These are phyloP conservation scores for Sceloporus undulatus DNA, from an alignment of 2,113 vertebrate genomes.

Conservation along the genomic window DNA sequence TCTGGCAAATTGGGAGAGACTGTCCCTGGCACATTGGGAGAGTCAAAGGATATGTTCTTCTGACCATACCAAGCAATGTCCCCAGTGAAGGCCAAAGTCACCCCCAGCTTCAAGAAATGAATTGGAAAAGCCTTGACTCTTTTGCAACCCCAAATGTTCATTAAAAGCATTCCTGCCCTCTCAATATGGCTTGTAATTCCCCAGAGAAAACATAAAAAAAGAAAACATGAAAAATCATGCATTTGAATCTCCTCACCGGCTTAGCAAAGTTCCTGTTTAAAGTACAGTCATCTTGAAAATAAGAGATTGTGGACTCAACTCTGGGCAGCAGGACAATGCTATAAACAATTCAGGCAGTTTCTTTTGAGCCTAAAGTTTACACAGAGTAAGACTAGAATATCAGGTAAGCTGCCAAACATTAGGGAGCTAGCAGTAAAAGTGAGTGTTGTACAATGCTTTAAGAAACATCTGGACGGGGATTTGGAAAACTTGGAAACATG, in stretches of 20 bases:
- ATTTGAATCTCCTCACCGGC: constrained; percentile 27
- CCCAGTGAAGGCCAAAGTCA: too few relatives aligned
- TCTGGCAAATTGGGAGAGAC: too few relatives aligned
- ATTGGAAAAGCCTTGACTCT: not conserved
- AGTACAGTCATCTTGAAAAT: constrained; percentile 63
- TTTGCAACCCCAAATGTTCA: constrained; percentile 24
- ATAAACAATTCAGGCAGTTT: constrained; percentile 67
- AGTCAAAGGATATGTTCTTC: too few relatives aligned
- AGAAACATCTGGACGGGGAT: constrained; percentile 62
- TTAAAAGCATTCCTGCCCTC: constrained; percentile 23
- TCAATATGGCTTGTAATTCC: constrained; percentile 22
- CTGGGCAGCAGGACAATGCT: constrained; percentile 65
- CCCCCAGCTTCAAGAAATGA: too few relatives aligned
- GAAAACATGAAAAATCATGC: not conserved
- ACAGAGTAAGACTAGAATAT: constrained; percentile 65
- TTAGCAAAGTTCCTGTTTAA: constrained; percentile 39
- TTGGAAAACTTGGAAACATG: constrained; percentile 64
- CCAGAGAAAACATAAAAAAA: not conserved
- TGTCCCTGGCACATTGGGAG: too few relatives aligned
- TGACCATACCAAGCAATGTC: too few relatives aligned
- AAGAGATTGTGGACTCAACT: constrained; percentile 58
- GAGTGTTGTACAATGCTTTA: constrained; percentile 60
- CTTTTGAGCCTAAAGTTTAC: constrained; percentile 35
- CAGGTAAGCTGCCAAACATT: constrained; percentile 62
- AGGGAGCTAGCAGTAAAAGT: constrained; percentile 65